Evolutionary conservation across 2,888 invertebrate genomes (phyloP).

Genomic region (Conus canariensis): DNA sequence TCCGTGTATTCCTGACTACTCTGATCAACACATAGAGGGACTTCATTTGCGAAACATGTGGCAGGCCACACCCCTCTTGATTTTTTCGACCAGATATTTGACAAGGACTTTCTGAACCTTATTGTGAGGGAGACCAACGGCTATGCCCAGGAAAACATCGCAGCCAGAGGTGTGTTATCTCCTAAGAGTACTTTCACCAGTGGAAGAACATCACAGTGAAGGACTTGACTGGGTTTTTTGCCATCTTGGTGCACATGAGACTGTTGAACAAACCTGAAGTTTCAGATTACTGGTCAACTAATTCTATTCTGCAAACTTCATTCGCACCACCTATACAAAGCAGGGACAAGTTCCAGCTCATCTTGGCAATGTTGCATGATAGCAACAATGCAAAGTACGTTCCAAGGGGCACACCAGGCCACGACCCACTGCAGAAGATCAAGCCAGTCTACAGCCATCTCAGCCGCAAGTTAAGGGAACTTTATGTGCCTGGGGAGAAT

Average conservation of each 20-base stretch:
- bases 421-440: too few species aligned
- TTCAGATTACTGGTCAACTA: constrained; percentile 5
- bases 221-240: neutral
- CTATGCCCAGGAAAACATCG: neutral
- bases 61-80: neutral
- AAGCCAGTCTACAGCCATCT: too few species aligned
- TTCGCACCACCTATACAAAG: neutral
- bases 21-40: neutral
- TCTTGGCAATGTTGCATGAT: neutral
- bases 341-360: neutral
- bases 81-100: neutral
- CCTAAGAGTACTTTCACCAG: neutral
- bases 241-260: constrained; percentile 24
- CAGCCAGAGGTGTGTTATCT: neutral
- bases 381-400: neutral
- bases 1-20: neutral
- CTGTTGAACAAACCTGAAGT: neutral
- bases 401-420: neutral
- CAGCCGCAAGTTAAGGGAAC: too few species aligned
- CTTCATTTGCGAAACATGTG: neutral
- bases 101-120: neutral
- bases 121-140: neutral
- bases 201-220: neutral
- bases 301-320: neutral
- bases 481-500: too few species aligned